Base-by-base conservation (phyloP, 2,797 vertebrate genomes). In the Siniperca scherzeri region DNA sequence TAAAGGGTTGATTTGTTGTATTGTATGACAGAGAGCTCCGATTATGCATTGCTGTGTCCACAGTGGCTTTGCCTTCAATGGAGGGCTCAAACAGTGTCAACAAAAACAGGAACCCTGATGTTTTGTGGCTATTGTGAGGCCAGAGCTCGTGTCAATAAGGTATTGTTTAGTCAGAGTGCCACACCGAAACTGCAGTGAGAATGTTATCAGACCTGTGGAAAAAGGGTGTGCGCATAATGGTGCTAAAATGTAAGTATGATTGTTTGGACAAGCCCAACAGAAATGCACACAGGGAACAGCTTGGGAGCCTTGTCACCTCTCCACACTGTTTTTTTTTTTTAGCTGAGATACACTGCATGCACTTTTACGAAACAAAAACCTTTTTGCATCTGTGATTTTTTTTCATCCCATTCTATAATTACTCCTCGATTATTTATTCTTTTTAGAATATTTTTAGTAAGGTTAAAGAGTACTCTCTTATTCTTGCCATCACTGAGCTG, bases 141-240 rank as follows among this genome's bases (percentile, higher is more conserved):
- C 94, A 61, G 92, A 88, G 92, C 94, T 93, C 94, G 61, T 96
- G 96, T 97, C 96, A 97, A 96, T 96, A 97, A 94, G 94, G 95
- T 87, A 97, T 94, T 96, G 96, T 97, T 97, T 96, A 93, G 94
- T 84, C 92, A 84, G 93, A 97, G 96, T 95, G 96, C 92, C 95
- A 96, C 95, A 94, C 95, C 93, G 95, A 96, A 97, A 96, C 95
- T 94, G 95, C 95, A 93, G 86, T 89, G 94, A 97, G 96, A 97
- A 96, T 95, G 94, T 97, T 97, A 97, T 97, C 97, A 95, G 96
- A 96, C 96, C 94, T 96, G 96, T 96, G 91, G 95, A 96, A 96
- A 94, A 89, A 84, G 92, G 91, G 93, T 85, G 93, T 89, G 93
- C 66, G 71, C 88, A 87, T 95, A 93, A 95, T 94, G 83, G 93